Conservation (phyloP, 92 coral and sea anemone species). For the Meandrina meandrites region DNA sequence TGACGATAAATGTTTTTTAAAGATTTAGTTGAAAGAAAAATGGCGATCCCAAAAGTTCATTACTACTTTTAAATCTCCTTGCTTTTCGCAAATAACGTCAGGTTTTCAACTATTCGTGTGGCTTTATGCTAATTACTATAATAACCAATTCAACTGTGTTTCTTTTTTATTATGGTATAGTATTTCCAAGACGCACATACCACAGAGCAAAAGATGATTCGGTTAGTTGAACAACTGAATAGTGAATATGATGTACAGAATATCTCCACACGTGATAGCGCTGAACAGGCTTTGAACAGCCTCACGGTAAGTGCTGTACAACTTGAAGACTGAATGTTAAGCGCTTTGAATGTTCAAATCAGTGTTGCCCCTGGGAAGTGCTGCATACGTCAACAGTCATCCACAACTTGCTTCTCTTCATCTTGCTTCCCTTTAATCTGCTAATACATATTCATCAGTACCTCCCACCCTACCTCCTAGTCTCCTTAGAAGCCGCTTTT, state of each 20-base stretch:
- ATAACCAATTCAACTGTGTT: not conserved
- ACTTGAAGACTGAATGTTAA: no score
- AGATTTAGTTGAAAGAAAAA: no score
- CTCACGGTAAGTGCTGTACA: constrained; percentile 61
- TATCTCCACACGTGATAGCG: constrained; percentile 63
- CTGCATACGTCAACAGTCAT: no score
- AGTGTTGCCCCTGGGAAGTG: no score
- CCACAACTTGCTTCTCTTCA: not conserved
- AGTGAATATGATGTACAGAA: constrained; percentile 77
- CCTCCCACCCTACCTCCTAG: not conserved
- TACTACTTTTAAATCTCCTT: not conserved
- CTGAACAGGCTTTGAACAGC: constrained; percentile 64
- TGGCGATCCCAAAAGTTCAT: not conserved
- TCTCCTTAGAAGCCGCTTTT: no score
- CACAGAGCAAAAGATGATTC: constrained; percentile 80
- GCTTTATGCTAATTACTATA: not conserved
- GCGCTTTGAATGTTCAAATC: no score
- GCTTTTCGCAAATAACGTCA: not conserved
- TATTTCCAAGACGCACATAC: constrained; percentile 77
- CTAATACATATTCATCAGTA: not conserved
- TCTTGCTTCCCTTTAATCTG: not conserved
- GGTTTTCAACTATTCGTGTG: not conserved
- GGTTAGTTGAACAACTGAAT: constrained; percentile 72
- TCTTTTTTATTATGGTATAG: constrained; percentile 16
- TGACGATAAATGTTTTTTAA: not conserved